Conservation (phyloP, 1,140 invertebrate genomes). For the Tribolium madens region DNA sequence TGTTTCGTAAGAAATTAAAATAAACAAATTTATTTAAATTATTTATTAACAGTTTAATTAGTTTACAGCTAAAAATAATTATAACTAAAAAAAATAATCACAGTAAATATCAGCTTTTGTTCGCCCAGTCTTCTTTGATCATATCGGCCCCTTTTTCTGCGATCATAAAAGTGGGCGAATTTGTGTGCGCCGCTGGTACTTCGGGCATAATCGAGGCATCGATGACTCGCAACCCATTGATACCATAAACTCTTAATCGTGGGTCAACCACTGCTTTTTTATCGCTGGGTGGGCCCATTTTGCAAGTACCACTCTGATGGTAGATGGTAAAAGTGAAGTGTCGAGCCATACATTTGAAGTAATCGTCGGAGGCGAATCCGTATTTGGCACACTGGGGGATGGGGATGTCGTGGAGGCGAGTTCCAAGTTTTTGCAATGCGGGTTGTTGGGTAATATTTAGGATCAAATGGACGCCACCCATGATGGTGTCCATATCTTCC, state of each 20-base stretch:
- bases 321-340: slow-evolving; percentile 80
- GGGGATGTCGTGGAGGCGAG: slow-evolving; percentile 71
- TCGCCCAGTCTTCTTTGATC: slow-evolving; percentile 63
- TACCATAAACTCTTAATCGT: slow-evolving; percentile 76
- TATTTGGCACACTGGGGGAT: slow-evolving; percentile 82
- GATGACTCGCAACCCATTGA: slow-evolving; percentile 75
- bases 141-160: slow-evolving; percentile 78
- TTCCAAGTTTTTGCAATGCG: slow-evolving; percentile 63
- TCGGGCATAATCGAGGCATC: slow-evolving; percentile 78
- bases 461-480: slow-evolving; percentile 63
- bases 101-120: neutral
- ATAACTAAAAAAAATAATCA: slow-evolving; percentile 34
- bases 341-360: slow-evolving; percentile 79
- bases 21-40: neutral
- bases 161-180: slow-evolving; percentile 77
- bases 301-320: slow-evolving; percentile 85
- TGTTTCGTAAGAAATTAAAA: neutral
- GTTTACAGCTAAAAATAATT: no score
- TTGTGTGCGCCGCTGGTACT: slow-evolving; percentile 74
- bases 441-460: slow-evolving; percentile 62
- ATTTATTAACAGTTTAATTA: neutral
- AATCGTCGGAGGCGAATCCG: slow-evolving; percentile 80
- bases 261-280: slow-evolving; percentile 79
- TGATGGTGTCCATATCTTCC: slow-evolving; percentile 64
- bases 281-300: slow-evolving; percentile 83